Evolutionary conservation across 2,113 vertebrate species (phyloP).

Genomic region (Platysteira castanea): DNA sequence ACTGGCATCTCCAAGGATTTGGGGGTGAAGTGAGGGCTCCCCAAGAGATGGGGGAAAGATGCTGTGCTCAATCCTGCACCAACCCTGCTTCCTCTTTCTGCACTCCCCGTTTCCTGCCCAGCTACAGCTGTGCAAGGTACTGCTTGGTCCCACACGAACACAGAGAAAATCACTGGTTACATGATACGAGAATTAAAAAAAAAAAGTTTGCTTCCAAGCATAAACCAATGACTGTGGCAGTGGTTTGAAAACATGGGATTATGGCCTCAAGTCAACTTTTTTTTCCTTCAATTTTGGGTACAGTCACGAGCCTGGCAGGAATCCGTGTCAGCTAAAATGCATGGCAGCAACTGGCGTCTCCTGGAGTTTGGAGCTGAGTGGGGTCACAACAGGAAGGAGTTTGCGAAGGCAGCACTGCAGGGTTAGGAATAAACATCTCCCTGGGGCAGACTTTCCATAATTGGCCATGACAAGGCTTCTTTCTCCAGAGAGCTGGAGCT

Average conservation of each 20-base stretch:
- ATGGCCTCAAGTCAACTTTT: neutral
- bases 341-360: neutral
- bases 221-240: neutral
- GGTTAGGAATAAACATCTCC: constrained; percentile 47
- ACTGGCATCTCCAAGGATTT: neutral
- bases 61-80: neutral
- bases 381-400: constrained; percentile 25
- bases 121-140: neutral
- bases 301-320: constrained; percentile 39
- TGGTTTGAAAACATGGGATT: neutral
- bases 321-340: neutral
- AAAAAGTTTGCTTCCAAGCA: neutral
- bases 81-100: neutral
- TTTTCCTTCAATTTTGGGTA: neutral
- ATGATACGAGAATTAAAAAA: neutral
- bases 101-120: neutral
- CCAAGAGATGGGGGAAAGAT: neutral
- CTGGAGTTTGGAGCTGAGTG: neutral
- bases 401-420: neutral
- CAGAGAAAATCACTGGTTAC: constrained; percentile 23
- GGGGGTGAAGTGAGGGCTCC: neutral
- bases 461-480: constrained; percentile 47
- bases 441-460: constrained; percentile 53
- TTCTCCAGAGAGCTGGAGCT: constrained; percentile 28
- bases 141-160: neutral